Evolutionary conservation across 2,888 invertebrate species (phyloP), one percentile per base, ranked within the genome.

Genomic region (Anorthoa munda): DNA sequence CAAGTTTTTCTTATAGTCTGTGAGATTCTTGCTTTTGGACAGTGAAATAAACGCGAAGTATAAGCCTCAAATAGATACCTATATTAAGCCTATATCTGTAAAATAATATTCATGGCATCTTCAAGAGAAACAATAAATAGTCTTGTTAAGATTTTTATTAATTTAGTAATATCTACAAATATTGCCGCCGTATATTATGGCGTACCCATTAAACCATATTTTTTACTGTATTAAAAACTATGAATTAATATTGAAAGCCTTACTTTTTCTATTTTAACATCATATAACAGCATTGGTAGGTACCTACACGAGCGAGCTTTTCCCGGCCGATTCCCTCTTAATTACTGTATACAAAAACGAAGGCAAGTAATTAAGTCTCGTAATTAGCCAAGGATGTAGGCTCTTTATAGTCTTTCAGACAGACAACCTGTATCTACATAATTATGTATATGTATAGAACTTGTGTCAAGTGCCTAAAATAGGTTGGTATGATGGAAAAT

Each of bases 351-450:
- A 86, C 83, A 83, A 85, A 87, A 87, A 86, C 83, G 88, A 88
- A 86, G 86, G 85, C 86, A 86, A 87, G 86, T 89, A 90, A 90
- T 90, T 90, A 90, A 87, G 84, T 86, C 83, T 81, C 78, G 82
- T 88, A 89, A 88, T 87, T 87, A 87, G 82, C 68, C 60, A 68
- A 86, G 79, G 82, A 81, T 77, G 75, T 83, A 78, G 66, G 77
- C 73, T 78, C 83, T 84, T 83, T 85, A 83, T 73, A 81, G 79
- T 78, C 68, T 70, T 61, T 60, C 50, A 72, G 66, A 72, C 66
- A 70, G 56, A 53, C 65, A 61, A 39, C 48, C 59, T 70, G 3
- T 70, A 23, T 50, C 50, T 69, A 67, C 50, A 82, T 69, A 70
- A 58, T 65, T 61, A 63, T 56, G 31, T 73, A 51, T 4, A 51